phyloP scores from a whole-genome alignment of 2,888 invertebrate genomes.

The Fragum whitleyi region DNA sequence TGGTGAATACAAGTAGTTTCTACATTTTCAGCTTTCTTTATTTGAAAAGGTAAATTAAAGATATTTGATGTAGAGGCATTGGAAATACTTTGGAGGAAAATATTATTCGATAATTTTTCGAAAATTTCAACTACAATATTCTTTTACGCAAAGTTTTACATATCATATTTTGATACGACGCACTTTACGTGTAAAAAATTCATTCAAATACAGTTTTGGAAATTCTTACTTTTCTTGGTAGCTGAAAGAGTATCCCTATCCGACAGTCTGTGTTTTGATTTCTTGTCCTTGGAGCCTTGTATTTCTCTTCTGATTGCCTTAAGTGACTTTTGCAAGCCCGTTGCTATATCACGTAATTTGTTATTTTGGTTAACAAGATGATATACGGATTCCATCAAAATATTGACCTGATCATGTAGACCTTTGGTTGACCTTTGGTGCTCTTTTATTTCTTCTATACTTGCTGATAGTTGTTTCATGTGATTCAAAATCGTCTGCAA shows the following conservation, averaged over 20 bases:
- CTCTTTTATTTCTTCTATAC: neutral
- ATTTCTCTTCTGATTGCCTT: neutral
- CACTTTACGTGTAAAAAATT: too few species aligned
- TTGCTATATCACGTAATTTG: neutral
- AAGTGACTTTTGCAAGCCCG: neutral
- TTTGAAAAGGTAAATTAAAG: neutral
- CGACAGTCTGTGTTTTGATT: neutral
- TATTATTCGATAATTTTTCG: too few species aligned
- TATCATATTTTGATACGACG: too few species aligned
- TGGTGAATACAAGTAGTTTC: neutral
- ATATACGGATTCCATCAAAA: neutral
- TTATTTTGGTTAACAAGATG: slow-evolving; percentile 7
- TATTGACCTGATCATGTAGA: neutral
- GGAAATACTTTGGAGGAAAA: too few species aligned
- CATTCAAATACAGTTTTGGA: too few species aligned
- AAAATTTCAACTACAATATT: too few species aligned
- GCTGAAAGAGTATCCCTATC: too few species aligned
- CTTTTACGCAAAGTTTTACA: too few species aligned
- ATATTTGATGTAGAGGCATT: neutral
- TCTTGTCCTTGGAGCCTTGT: neutral
- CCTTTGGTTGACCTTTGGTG: neutral
- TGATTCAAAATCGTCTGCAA: neutral
- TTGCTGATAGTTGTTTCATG: neutral
- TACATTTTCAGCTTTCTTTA: neutral
- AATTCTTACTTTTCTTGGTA: too few species aligned